Evolutionary conservation across 2,797 vertebrate species (phyloP).

Genomic region (Vultur gryphus): DNA sequence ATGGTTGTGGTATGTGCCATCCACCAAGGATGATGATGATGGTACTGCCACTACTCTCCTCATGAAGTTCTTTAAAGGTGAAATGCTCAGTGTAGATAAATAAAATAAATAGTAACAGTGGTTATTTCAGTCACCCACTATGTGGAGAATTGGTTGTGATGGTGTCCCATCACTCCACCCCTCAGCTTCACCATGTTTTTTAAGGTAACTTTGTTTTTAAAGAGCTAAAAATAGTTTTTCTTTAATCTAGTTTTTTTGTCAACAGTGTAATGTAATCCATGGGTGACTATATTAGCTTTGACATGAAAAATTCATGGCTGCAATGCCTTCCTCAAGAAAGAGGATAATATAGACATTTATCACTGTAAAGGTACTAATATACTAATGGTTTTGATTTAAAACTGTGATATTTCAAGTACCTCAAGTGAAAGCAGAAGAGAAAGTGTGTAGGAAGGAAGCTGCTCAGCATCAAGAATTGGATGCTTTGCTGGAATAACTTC

Average conservation of each 20-base stretch:
- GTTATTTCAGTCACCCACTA: background rate
- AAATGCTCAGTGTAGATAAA: background rate
- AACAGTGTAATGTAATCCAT: background rate
- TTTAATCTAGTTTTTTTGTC: background rate
- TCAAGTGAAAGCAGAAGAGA: background rate
- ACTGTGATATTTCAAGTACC: background rate
- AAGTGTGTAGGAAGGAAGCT: background rate
- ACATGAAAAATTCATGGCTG: conserved; percentile 1
- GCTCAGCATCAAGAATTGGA: background rate
- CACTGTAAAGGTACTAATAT: background rate
- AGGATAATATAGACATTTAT: background rate
- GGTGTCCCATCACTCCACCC: background rate
- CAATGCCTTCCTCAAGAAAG: background rate
- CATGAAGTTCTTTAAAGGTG: background rate
- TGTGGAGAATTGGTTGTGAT: background rate
- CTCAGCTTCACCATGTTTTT: background rate
- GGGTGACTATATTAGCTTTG: background rate
- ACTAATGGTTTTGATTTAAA: conserved; percentile 19
- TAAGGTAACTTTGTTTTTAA: background rate
- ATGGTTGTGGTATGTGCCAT: background rate
- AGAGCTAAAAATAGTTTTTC: background rate
- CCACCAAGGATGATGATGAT: fast-evolving
- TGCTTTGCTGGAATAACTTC: background rate
- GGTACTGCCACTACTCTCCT: background rate
- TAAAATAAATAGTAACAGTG: background rate